phyloP scores from a whole-genome alignment of 2,797 vertebrate species.

The Neosilurus hyrtlii region DNA sequence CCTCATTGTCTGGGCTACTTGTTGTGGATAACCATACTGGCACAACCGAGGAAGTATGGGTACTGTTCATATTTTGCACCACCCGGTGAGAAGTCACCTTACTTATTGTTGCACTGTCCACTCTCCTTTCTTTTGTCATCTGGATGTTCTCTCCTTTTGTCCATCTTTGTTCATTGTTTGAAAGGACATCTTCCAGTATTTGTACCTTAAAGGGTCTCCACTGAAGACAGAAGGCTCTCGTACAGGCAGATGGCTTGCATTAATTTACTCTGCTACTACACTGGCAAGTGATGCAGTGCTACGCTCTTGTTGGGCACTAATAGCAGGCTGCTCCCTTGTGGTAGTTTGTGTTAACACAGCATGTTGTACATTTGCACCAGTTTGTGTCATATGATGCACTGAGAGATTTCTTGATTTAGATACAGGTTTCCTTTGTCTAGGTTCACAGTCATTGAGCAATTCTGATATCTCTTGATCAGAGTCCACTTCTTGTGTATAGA shows the following conservation, averaged over 20 bases:
- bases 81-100: background rate
- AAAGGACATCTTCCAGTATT: constrained; percentile 48
- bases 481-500: constrained; percentile 44
- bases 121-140: background rate
- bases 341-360: too few species aligned
- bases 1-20: constrained; percentile 11
- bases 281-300: constrained; percentile 5
- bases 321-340: too few species aligned
- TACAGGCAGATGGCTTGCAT: constrained; percentile 34
- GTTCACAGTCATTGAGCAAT: constrained; percentile 6
- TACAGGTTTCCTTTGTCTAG: accelerated
- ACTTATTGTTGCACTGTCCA: background rate
- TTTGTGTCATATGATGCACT: too few species aligned
- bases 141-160: background rate
- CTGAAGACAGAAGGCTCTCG: constrained; percentile 40
- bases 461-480: constrained; percentile 49
- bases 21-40: constrained; percentile 39
- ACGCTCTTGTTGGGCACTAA: too few species aligned
- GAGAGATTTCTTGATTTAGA: too few species aligned
- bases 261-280: constrained; percentile 44
- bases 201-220: constrained; percentile 43
- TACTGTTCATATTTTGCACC: background rate
- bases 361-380: too few species aligned
- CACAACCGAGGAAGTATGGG: background rate
- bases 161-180: constrained; percentile 32